Evolutionary conservation across 2,888 invertebrate species (phyloP).

Genomic region (Crepidodera aurea): DNA sequence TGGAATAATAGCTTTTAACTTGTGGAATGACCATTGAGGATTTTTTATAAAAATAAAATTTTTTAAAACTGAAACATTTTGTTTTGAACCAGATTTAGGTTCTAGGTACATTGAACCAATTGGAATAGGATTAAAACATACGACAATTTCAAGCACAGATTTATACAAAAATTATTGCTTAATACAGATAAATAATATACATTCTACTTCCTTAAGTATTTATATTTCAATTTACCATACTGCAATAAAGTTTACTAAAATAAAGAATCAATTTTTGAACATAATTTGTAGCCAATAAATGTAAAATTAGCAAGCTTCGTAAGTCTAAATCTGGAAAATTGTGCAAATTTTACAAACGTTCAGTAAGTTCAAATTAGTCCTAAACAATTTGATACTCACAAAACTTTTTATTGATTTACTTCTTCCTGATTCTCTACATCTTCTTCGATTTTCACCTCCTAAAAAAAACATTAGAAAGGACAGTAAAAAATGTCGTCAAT

Average conservation of each 20-base stretch:
- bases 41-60: too few relatives aligned
- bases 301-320: not conserved
- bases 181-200: not conserved
- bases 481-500: too few relatives aligned
- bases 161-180: not conserved
- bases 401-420: not conserved
- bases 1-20: too few relatives aligned
- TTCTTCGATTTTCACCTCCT: not conserved
- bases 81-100: too few relatives aligned
- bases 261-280: not conserved
- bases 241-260: not conserved
- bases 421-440: not conserved
- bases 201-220: not conserved
- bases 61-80: too few relatives aligned
- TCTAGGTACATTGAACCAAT: too few relatives aligned
- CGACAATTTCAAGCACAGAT: not conserved
- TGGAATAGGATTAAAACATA: not conserved
- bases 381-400: not conserved
- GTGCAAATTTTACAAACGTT: not conserved
- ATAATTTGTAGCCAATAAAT: not conserved
- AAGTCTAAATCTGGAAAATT: not conserved
- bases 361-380: not conserved
- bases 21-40: too few relatives aligned
- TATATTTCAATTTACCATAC: not conserved
- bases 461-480: too few relatives aligned